Percentiles rank a stretch among this genome's conserved stretches.
Evolutionary conservation across 2,888 invertebrate genomes (phyloP).

Genomic region (Odontothrips loti): DNA sequence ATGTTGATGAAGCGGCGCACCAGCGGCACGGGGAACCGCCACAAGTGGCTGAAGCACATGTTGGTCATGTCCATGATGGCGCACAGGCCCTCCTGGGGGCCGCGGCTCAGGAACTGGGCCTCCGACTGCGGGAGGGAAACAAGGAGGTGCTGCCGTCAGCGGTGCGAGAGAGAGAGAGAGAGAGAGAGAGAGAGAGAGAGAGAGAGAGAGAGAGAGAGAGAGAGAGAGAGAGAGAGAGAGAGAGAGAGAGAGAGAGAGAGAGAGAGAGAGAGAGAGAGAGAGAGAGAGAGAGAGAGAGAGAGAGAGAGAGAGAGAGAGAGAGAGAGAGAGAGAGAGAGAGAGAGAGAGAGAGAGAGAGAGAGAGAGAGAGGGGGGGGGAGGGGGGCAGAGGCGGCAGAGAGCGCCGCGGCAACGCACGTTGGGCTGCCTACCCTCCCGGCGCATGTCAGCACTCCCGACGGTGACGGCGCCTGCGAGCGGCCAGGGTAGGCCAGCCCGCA

Average conservation of each 20-base stretch:
- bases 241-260: too few species aligned
- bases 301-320: too few species aligned
- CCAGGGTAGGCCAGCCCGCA: neutral
- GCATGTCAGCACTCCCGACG: neutral
- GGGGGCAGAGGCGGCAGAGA: neutral
- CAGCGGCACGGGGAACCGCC: constrained; percentile 25
- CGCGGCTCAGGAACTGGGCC: constrained; percentile 1
- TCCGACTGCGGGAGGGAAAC: neutral
- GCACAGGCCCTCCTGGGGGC: constrained; percentile 16
- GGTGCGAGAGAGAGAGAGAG: constrained; percentile 8
- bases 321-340: too few species aligned
- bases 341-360: constrained; percentile 9
- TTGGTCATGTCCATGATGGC: constrained; percentile 21
- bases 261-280: too few species aligned
- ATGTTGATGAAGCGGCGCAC: constrained; percentile 32
- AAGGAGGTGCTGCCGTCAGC: too few species aligned
- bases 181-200: neutral
- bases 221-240: neutral
- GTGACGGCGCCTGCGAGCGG: neutral
- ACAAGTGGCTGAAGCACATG: constrained; percentile 27
- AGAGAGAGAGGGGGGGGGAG: neutral
- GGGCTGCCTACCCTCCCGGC: neutral
- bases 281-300: too few species aligned
- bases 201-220: neutral
- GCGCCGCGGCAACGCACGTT: neutral